Conservation (phyloP, 2,797 vertebrate genomes). For the Pogoniulus pusillus region DNA sequence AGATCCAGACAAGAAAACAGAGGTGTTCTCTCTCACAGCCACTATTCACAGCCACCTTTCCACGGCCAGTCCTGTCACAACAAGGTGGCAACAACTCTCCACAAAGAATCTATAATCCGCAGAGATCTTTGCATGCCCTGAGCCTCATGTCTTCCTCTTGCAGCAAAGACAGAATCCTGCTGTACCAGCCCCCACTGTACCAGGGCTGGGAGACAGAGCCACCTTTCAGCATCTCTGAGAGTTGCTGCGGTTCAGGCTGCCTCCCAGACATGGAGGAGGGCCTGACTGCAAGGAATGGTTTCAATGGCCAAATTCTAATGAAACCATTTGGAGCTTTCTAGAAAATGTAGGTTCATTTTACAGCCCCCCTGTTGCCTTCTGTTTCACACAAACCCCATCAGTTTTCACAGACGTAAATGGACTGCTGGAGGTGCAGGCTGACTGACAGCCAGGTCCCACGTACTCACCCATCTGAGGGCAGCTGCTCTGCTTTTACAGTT, state of each 20-base stretch:
- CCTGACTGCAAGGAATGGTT: not conserved
- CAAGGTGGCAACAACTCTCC: not conserved
- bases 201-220: not conserved
- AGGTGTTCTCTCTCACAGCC: not conserved
- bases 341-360: not conserved
- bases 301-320: not conserved
- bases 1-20: not conserved
- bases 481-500: not conserved
- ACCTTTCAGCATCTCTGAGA: not conserved
- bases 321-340: not conserved
- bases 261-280: not conserved
- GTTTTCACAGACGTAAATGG: not conserved
- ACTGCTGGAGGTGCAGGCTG: not conserved
- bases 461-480: accelerated
- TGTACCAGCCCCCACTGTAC: not conserved
- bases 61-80: not conserved
- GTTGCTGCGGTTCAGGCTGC: not conserved
- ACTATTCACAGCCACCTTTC: too few relatives aligned
- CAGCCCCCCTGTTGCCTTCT: not conserved
- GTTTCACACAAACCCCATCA: not conserved
- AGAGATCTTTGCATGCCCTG: not conserved
- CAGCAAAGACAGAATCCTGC: not conserved
- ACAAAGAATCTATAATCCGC: not conserved
- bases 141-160: not conserved
- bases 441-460: not conserved